Base-by-base conservation (phyloP, 2,113 vertebrate species). In the Pseudorhombus dupliciocellatus region DNA sequence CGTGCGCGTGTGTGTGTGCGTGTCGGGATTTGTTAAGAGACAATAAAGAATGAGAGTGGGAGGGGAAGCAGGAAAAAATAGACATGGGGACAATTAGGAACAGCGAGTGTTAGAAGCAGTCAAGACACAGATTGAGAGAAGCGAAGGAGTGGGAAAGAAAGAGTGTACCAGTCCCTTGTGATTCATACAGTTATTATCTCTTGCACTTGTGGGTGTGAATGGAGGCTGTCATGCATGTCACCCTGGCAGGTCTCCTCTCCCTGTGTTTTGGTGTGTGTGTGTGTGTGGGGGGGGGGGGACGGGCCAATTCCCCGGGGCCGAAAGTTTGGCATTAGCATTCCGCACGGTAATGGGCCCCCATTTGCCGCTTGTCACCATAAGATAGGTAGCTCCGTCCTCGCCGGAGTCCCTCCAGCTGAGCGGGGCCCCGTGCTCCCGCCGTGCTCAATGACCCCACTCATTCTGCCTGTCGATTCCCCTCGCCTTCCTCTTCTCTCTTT, bases 161-260 rank as follows among this genome's bases (percentile, higher is more conserved):
- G 70, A 70, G 53, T 53, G 53, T 26, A 69, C 75, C 71, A 84
- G 78, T 76, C 68, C 84, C 80, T 71, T 54, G 76, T 91, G 91
- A 92, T 91, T 91, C 89, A 92, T 91, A 85, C 66, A 60, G 81
- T 89, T 91, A 92, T 92, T 92, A 89, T 90, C 85, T 88, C 66
- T 31, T 63, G 73, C 83, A 84, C 80, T 86, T 84, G 81, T 90
- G 87, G 81, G 84, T 87, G 77, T 88, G 86, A 91, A 90, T 77
- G 80, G 83, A 86, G 64, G 73, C 79, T 79, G 78, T 90, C 83
- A 84, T 86, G 89, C 85, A 76, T 85, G 86, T 79, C 65, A 80
- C 79, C 86, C 85, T 84, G 81, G 66, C 84, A 85, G 87, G 79
- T 80, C 80, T 77, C 62, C 73, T 83, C 63, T 81, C 59, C 79